phyloP scores from a whole-genome alignment of 2,888 invertebrate species.

The Bombylius discolor region DNA sequence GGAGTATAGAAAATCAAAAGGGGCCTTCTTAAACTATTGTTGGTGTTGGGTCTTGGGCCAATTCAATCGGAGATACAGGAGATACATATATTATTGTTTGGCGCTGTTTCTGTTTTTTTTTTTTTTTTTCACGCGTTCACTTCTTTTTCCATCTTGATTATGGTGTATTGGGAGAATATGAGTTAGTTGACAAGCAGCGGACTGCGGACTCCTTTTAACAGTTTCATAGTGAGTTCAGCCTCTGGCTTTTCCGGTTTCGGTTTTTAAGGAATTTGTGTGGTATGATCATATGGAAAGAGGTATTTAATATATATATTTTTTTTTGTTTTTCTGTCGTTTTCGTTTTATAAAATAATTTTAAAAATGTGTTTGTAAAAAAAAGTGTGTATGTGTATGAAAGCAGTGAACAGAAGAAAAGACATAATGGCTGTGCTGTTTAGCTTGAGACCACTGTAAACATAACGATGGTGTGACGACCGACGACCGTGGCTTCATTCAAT shows the following conservation, averaged over 20 bases:
- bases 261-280: background rate
- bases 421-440: conserved; percentile 1
- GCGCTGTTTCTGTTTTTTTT: background rate
- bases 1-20: no score
- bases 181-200: background rate
- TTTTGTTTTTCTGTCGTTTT: no score
- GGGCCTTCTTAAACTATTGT: background rate
- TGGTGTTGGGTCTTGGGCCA: background rate
- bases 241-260: background rate
- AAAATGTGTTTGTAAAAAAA: background rate
- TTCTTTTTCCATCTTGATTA: background rate
- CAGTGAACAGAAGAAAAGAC: background rate
- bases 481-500: conserved; percentile 18
- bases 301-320: no score
- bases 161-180: background rate
- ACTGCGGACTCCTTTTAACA: conserved; percentile 1
- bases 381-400: background rate
- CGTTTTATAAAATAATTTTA: no score
- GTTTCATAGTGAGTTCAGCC: background rate
- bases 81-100: background rate
- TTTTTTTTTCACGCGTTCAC: background rate
- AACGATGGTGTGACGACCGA: background rate
- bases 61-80: background rate
- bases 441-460: conserved; percentile 1
- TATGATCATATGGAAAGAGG: no score